These are phyloP conservation scores for Sialia sialis DNA, from an alignment of 2,113 vertebrate genomes.

Conservation along the genomic window DNA sequence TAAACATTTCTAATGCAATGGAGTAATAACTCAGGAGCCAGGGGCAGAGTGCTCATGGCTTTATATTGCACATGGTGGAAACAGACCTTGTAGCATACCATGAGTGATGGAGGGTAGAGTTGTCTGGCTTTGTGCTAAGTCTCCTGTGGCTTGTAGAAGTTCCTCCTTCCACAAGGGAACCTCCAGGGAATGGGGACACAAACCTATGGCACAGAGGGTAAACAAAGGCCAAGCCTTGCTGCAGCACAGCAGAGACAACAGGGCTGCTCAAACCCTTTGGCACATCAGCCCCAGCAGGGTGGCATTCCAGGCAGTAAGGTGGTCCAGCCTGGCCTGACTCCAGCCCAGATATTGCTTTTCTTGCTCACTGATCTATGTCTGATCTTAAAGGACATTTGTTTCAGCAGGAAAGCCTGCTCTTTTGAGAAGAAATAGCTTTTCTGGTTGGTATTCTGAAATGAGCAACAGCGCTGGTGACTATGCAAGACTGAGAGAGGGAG, in stretches of 20 bases:
- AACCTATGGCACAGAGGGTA: neutral
- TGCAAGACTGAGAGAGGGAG: neutral
- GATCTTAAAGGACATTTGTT: neutral
- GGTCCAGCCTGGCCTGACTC: neutral
- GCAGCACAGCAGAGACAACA: neutral
- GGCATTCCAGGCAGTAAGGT: neutral
- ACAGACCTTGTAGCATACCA: neutral
- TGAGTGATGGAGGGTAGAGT: neutral
- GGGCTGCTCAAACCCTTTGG: accelerated
- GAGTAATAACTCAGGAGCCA: neutral
- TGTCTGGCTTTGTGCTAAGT: neutral
- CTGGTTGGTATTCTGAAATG: neutral
- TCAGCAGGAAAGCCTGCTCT: neutral
- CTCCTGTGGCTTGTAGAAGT: neutral
- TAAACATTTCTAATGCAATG: neutral
- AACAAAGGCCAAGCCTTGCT: neutral
- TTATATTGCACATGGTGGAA: neutral
- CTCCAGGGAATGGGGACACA: neutral
- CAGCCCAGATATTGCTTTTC: neutral
- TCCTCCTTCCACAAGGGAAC: neutral
- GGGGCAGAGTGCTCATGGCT: neutral
- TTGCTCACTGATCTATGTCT: neutral
- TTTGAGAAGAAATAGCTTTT: neutral
- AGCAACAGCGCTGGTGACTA: neutral
- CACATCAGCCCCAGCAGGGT: neutral